phyloP scores from a whole-genome alignment of 2,113 vertebrate genomes.

The Meriones unguiculatus region DNA sequence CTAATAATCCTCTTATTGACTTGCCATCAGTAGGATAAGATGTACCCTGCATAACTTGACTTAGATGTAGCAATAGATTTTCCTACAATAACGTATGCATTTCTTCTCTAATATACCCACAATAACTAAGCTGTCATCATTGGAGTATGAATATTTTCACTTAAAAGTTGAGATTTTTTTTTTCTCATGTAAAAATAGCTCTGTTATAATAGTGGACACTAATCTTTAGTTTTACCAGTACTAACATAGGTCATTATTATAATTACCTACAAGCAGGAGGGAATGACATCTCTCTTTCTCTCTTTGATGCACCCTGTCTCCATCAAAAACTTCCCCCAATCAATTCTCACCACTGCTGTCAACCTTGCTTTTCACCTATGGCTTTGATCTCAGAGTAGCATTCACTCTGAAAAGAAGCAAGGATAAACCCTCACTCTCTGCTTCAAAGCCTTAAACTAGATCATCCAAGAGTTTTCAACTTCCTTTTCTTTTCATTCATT shows the following conservation, averaged over 20 bases:
- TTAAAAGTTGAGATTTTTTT: neutral
- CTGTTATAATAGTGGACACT: neutral
- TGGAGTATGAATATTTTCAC: neutral
- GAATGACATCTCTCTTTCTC: conserved; percentile 35
- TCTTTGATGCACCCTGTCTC: neutral
- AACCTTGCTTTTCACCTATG: conserved; percentile 41
- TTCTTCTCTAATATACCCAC: neutral
- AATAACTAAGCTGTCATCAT: neutral
- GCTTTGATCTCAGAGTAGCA: conserved; percentile 66
- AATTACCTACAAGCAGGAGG: conserved; percentile 30
- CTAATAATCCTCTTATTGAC: neutral
- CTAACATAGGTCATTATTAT: neutral
- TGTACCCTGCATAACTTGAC: neutral
- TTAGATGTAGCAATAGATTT: neutral
- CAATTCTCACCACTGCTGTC: conserved; percentile 48
- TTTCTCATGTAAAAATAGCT: neutral
- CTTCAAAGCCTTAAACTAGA: conserved; percentile 66
- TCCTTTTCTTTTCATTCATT: conserved; percentile 6
- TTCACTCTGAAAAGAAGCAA: conserved; percentile 43
- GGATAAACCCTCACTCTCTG: conserved; percentile 55
- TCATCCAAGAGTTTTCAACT: conserved; percentile 49
- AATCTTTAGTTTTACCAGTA: neutral
- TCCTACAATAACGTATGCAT: neutral
- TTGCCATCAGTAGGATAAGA: accelerated
- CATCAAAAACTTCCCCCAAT: conserved; percentile 55